Evolutionary conservation across 2,113 vertebrate genomes (phyloP).

Genomic region (Malurus elegans): DNA sequence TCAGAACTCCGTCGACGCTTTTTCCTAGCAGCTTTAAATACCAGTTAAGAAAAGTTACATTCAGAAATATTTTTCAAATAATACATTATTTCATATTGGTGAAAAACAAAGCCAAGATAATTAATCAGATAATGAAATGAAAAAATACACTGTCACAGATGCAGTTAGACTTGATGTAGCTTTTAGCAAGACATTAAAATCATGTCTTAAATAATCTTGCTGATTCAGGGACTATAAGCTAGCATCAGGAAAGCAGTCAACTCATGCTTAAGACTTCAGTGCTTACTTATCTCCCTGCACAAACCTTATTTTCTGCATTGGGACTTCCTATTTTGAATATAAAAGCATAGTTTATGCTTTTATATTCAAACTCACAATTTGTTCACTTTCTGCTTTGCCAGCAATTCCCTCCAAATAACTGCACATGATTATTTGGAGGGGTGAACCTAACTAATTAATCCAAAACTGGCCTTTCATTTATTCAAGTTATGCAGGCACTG

Average conservation of each 20-base stretch:
- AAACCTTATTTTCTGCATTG: not conserved
- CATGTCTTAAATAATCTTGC: not conserved
- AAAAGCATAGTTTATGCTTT: not conserved
- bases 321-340: not conserved
- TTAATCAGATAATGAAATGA: not conserved
- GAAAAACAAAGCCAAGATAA: not conserved
- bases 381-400: not conserved
- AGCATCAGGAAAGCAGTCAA: not conserved
- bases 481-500: not conserved
- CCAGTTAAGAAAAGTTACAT: constrained; percentile 35
- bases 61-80: not conserved
- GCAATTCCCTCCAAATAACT: not conserved
- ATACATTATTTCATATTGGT: not conserved
- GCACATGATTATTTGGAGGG: not conserved
- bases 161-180: not conserved
- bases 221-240: not conserved
- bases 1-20: constrained; percentile 30
- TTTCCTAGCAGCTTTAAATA: constrained; percentile 60
- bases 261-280: not conserved
- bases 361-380: not conserved
- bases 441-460: not conserved
- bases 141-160: not conserved
- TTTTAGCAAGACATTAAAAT: not conserved
- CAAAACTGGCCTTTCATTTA: not conserved
- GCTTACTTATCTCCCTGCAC: not conserved